Evolutionary conservation across 2,888 invertebrate genomes (phyloP), one percentile per base, ranked within the genome.

Genomic region (Dynastes hyllus): DNA sequence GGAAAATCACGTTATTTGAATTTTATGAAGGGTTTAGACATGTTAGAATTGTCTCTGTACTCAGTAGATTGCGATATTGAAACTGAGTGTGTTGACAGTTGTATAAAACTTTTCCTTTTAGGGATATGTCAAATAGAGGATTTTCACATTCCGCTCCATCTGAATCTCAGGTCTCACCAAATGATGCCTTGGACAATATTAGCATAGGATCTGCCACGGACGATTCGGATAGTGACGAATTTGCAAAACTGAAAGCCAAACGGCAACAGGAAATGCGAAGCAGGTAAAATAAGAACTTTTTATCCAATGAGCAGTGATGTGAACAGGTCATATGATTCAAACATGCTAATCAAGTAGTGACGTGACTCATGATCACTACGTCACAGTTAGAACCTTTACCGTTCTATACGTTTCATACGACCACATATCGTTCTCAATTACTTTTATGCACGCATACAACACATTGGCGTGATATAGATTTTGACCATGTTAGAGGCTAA

Each of bases 231-330:
- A 90, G 92, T 78, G 94, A 95, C 84, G 95, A 95, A 81, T 95
- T 95, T 85, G 92, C 93, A 66, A 92, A 93, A 79, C 88, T 96
- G 69, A 93, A 93, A 84, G 91, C 91, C 65, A 91, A 92, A 77
- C 91, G 95, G 1, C 93, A 94, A 84, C 93, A 93, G 85, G 93
- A 94, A 85, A 91, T 94, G n/a, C 88, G 86, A 8, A 87, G 84
- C 81, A 85, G 88, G 87, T 87, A 76, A 65, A 37, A 66, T n/a
- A 61, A 8, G 13, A 13, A 55, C 16, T 53, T 22, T 45, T 45
- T 9, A 53, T 9, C 29, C 13, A 55, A 58, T 13, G 2, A 32
- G 53, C 37, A 51, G 37, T 37, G 32, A 37, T 37, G 5, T 37
- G 5, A 37, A 5, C 32, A 5, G 32, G 32, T 37, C 32, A 37